Evolutionary conservation across 2,888 invertebrate species (phyloP).

Genomic region (Lycaena phlaeas): DNA sequence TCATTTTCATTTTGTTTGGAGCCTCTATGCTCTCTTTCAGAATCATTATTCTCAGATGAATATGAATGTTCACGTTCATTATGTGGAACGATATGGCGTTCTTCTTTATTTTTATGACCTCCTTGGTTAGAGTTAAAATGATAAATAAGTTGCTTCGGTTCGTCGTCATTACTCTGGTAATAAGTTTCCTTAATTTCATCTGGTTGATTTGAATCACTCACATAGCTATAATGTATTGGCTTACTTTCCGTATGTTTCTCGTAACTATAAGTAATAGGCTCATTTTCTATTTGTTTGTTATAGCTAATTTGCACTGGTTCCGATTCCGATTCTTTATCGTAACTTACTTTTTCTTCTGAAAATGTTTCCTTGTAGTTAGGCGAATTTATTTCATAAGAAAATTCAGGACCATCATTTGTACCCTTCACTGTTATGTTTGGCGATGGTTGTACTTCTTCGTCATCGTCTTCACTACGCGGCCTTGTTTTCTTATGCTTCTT

Average conservation of each 20-base stretch:
- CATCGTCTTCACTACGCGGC: slow-evolving; percentile 30
- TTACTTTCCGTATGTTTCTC: slow-evolving; percentile 34
- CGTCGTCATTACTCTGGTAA: slow-evolving; percentile 34
- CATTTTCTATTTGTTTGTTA: slow-evolving; percentile 33
- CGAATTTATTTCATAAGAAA: slow-evolving; percentile 49
- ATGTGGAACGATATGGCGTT: slow-evolving; percentile 8
- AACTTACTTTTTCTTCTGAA: slow-evolving; percentile 49
- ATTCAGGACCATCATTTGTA: slow-evolving; percentile 41
- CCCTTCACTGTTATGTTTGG: slow-evolving; percentile 33
- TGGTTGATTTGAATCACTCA: slow-evolving; percentile 34
- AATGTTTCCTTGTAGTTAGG: slow-evolving; percentile 55
- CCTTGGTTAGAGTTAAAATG: slow-evolving; percentile 35
- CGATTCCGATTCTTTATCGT: slow-evolving; percentile 48
- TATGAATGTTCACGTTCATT: slow-evolving; percentile 18
- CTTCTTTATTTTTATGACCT: slow-evolving; percentile 16
- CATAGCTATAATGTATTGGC: slow-evolving; percentile 31
- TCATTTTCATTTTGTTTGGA: slow-evolving; percentile 3
- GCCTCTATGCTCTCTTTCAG: neutral
- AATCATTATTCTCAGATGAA: slow-evolving; percentile 7
- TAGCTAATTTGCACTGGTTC: slow-evolving; percentile 46
- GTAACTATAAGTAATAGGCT: slow-evolving; percentile 51
- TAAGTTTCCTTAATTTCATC: slow-evolving; percentile 33
- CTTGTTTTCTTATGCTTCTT: slow-evolving; percentile 29
- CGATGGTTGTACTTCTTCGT: slow-evolving; percentile 31
- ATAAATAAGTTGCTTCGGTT: slow-evolving; percentile 41